Percentiles rank a stretch among this genome's conserved stretches.
These are phyloP conservation scores for Tenthredo mesomela DNA, from an alignment of 2,888 invertebrate species.

Conservation along the genomic window DNA sequence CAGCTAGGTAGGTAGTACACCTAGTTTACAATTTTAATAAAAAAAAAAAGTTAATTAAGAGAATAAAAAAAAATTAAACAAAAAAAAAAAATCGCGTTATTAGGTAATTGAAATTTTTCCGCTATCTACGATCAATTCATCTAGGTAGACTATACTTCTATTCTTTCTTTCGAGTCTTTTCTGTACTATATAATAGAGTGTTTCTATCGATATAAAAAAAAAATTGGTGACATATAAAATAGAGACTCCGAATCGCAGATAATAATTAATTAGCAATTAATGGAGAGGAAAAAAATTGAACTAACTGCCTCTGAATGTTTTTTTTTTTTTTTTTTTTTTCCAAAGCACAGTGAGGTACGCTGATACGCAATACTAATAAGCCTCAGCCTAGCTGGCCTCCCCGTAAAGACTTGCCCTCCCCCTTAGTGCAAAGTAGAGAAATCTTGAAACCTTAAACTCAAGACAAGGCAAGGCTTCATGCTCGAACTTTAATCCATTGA, in stretches of 20 bases:
- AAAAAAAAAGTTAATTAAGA: too few species aligned
- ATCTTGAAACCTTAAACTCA: conserved; percentile 40
- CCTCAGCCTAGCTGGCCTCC: not conserved
- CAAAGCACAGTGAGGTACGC: not conserved
- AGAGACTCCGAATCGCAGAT: not conserved
- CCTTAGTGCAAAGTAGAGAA: not conserved
- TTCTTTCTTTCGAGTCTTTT: not conserved
- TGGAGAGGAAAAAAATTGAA: not conserved
- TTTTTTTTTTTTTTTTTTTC: not conserved
- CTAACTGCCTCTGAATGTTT: not conserved
- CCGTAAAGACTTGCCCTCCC: not conserved
- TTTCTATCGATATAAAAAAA: not conserved
- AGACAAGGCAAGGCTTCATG: conserved; percentile 18
- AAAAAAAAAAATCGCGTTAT: not conserved
- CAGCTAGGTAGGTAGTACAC: too few species aligned
- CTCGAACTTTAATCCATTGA: conserved; percentile 28
- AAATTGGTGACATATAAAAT: not conserved
- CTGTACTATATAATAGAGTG: not conserved
- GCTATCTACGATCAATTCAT: not conserved
- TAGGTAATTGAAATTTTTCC: not conserved
- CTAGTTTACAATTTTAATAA: not conserved
- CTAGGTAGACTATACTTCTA: too few species aligned
- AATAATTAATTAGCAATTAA: not conserved
- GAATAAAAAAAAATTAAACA: not conserved
- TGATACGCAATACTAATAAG: not conserved